Evolutionary conservation across 2,888 invertebrate species (phyloP), one percentile per base, ranked within the genome.

Genomic region (Pseudococcus longispinus): DNA sequence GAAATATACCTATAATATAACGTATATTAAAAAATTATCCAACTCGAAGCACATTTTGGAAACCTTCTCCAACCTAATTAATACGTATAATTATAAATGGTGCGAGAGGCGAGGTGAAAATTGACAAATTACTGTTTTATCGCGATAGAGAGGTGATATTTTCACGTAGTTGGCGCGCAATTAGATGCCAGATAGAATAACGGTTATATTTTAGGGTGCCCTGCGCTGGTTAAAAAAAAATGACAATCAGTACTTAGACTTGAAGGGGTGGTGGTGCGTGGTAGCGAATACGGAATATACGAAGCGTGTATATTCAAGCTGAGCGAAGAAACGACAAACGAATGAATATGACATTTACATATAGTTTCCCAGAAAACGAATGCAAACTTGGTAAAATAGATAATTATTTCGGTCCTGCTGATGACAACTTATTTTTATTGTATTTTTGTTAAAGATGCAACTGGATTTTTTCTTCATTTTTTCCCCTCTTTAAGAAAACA

Each of bases 271-370:
- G 37, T 37, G 37, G 37, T 9, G 37, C 37, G 9, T 18, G n/a
- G n/a, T n/a, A n/a, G 3, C 51, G n/a, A n/a, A 51, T 51, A n/a
- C n/a, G 23, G 13, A 20, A 1, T 65, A 26, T 65, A 65, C 65
- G 65, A 23, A 26, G 65, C 26, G 26, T 13, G 65, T 20, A 23
- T 9, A 60, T 60, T 60, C 20, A 60, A 23, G 60, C 44, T 15
- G 20, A n/a, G 20, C 60, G n/a, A 65, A 26, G 65, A 65, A 65
- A 65, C 74, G 74, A 74, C 29, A 37, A 74, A 29, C 32, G 74
- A n/a, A 74, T 74, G 74, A 74, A 74, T 29, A 74, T 74, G 74
- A 74, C 74, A 26, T 74, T 74, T 74, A 29, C 37, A 26, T 74
- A 26, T 74, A 74, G 74, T 74, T 74, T 29, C 18, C n/a, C 3